These are phyloP conservation scores for Mesochorus sp. DNA, from an alignment of 2,888 invertebrate species.

Conservation along the genomic window DNA sequence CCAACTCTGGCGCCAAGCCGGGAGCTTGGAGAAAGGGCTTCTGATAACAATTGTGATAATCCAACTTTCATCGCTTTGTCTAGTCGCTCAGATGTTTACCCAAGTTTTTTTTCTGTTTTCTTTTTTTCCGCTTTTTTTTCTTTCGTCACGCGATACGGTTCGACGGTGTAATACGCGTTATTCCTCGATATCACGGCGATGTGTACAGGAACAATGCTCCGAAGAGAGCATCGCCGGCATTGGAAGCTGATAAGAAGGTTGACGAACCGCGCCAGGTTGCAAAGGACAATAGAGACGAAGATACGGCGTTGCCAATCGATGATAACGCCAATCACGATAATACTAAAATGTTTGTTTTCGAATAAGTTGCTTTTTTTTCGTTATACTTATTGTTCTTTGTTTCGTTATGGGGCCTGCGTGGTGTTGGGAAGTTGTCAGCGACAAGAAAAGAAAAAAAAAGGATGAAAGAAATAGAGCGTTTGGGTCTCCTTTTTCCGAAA, in stretches of 20 bases:
- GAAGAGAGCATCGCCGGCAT: conserved; percentile 34
- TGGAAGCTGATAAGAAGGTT: conserved; percentile 43
- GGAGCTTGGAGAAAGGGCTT: neutral
- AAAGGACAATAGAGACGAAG: conserved; percentile 3
- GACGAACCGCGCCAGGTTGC: conserved; percentile 16
- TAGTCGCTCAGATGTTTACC: neutral
- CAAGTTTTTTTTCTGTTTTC: neutral
- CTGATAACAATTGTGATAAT: no score
- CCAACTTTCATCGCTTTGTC: neutral
- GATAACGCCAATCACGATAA: conserved; percentile 66
- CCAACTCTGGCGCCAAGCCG: neutral
- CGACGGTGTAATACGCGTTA: conserved; percentile 1
- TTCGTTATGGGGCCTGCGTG: conserved; percentile 43
- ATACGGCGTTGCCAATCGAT: conserved; percentile 37
- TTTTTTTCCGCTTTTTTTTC: neutral
- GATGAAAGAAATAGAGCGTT: neutral
- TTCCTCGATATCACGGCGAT: conserved; percentile 23
- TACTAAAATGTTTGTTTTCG: conserved; percentile 69
- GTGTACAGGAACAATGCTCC: conserved; percentile 46
- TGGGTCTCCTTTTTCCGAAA: neutral
- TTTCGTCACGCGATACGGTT: neutral
- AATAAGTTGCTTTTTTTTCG: conserved; percentile 50
- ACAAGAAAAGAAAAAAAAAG: neutral
- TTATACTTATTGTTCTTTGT: conserved; percentile 23
- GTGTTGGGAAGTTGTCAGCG: conserved; percentile 59